phyloP scores from a whole-genome alignment of 2,888 invertebrate species.

The Ectobius pallidus region DNA sequence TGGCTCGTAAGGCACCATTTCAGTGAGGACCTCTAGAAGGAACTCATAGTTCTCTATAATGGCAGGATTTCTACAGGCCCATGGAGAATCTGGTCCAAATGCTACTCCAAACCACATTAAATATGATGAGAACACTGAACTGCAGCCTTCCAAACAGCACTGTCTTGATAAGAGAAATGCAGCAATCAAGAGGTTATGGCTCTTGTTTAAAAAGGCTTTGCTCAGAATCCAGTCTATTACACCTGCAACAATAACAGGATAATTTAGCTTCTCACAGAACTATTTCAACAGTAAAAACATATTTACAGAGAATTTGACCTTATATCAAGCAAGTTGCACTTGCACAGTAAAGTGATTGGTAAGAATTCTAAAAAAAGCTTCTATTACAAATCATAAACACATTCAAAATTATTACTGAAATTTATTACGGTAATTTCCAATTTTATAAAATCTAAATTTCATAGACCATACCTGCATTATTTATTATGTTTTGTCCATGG shows the following conservation, averaged over 20 bases:
- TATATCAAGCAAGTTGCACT: no score
- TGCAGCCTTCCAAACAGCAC: conserved; percentile 11
- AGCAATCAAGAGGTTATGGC: not conserved
- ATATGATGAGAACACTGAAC: not conserved
- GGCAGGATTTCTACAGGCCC: not conserved
- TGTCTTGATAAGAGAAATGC: conserved; percentile 11
- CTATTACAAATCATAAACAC: no score
- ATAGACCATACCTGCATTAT: no score
- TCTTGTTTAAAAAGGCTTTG: conserved; percentile 3
- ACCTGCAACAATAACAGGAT: not conserved
- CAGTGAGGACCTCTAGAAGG: not conserved
- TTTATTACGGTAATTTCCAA: no score
- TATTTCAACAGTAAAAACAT: no score
- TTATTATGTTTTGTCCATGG: no score
- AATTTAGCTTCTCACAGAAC: no score
- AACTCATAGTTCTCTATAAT: not conserved
- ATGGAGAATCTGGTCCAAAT: conserved; percentile 15
- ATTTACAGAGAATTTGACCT: no score
- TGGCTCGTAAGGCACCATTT: conserved; percentile 16
- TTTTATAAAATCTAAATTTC: no score
- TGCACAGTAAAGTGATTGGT: no score
- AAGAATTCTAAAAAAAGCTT: no score
- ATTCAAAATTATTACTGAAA: no score
- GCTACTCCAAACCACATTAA: conserved; percentile 11
- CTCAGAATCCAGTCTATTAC: conserved; percentile 13